phyloP scores from a whole-genome alignment of 2,797 vertebrate species.

The Eurystomus glaucurus region DNA sequence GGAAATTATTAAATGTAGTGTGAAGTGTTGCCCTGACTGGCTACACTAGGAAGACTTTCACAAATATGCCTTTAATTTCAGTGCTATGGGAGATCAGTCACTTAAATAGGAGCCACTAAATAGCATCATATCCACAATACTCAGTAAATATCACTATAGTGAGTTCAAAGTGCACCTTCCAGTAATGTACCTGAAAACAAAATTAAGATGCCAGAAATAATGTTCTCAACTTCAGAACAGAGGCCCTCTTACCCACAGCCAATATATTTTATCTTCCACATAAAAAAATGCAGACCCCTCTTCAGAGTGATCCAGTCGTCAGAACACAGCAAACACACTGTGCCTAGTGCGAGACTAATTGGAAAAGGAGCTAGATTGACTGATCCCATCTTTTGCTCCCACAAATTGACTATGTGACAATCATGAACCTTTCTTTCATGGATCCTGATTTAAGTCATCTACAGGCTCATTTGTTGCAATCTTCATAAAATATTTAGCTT shows the following conservation, averaged over 20 bases:
- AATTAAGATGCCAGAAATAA: neutral
- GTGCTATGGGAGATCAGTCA: neutral
- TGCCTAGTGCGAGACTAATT: neutral
- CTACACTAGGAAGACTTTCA: neutral
- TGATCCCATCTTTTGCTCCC: neutral
- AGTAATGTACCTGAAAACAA: neutral
- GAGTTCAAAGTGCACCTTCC: neutral
- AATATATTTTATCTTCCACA: neutral
- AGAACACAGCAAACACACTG: neutral
- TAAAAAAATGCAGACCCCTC: neutral
- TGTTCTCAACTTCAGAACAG: neutral
- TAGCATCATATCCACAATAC: neutral
- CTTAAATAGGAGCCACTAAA: neutral
- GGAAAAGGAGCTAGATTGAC: neutral
- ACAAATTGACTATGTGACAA: neutral
- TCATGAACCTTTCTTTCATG: neutral
- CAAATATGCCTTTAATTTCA: neutral
- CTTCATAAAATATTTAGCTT: neutral
- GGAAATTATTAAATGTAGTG: neutral
- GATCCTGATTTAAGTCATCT: neutral
- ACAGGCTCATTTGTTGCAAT: neutral
- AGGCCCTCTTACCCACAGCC: neutral
- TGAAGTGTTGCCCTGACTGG: neutral
- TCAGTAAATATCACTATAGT: rapidly evolving
- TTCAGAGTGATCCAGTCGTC: neutral